Base-by-base conservation (phyloP, 2,113 vertebrate species). In the Calonectris borealis region DNA sequence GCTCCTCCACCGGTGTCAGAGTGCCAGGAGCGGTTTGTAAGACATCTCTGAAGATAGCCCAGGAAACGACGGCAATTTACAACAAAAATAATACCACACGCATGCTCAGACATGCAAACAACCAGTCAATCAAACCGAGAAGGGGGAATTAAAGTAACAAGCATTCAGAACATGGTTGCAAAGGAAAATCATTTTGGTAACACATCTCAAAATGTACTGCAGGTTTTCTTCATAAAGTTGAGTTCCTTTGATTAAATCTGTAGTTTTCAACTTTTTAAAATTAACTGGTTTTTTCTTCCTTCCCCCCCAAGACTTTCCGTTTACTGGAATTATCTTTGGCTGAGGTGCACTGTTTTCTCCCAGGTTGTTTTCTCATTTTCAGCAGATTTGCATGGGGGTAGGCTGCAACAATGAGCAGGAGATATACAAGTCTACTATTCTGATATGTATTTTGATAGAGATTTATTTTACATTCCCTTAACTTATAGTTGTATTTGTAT, bases 401-500 rank as follows among this genome's bases (percentile, higher is more conserved):
- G 44, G 24, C 72, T 84, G 52, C 36, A 94, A 31, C 44, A 92
- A 44, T 6, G 8, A 86, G 25, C 19, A 55, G 24, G n/a, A 85
- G 60, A 70, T 68, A 90, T 10, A 89, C 42, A 73, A 86, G 76
- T 58, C 61, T 88, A 88, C 90, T 71, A 40, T 82, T 70, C 88
- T 65, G 91, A 81, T 68, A 54, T 34, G 7, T 27, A 55, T 96
- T 97, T 87, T 85, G 85, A 90, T 78, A 94, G 57, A 83, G 83
- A 77, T 68, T 88, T 72, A 65, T 92, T 97, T 96, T 97, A 51
- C 84, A 92, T 93, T 97, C 58, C 83, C 52, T 92, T 95, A 83
- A 93, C 86, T 96, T 93, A 84, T 36, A 75, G 83, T 49, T 91
- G 65, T 52, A 92, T 96, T 96, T 95, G 51, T 91, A 69, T 55